These are phyloP conservation scores for Trichogramma dendrolimi DNA, from an alignment of 2,888 invertebrate species.

Conservation along the genomic window DNA sequence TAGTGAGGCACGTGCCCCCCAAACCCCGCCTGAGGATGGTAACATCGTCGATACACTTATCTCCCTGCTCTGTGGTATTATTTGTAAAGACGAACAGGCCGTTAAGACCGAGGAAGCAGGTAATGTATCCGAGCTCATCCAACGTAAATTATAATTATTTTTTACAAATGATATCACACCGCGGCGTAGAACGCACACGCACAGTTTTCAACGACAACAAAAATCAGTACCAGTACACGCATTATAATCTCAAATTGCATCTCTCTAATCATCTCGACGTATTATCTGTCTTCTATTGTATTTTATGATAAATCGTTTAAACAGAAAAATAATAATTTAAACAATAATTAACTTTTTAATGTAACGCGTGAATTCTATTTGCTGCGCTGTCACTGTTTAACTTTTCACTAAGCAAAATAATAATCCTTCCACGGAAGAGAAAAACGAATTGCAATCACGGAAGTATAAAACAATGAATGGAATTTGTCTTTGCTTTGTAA, in stretches of 20 bases:
- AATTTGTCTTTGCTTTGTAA: not conserved
- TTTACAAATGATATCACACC: constrained; percentile 27
- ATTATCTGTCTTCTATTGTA: too few relatives aligned
- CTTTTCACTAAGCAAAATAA: too few relatives aligned
- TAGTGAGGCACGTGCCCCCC: constrained; percentile 45
- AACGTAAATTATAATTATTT: not conserved
- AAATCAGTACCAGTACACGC: too few relatives aligned
- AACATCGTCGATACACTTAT: constrained; percentile 49
- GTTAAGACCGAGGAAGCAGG: constrained; percentile 44
- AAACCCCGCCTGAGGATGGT: constrained; percentile 44
- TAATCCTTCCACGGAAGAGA: not conserved
- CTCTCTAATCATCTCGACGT: too few relatives aligned
- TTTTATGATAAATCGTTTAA: too few relatives aligned
- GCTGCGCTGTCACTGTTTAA: too few relatives aligned
- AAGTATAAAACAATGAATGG: not conserved
- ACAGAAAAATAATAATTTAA: too few relatives aligned
- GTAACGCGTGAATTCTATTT: too few relatives aligned
- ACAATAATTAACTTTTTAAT: too few relatives aligned
- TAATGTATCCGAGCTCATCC: constrained; percentile 38
- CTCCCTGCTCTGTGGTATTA: constrained; percentile 51
- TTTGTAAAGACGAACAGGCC: constrained; percentile 48
- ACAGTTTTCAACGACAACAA: too few relatives aligned
- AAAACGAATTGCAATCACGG: not conserved
- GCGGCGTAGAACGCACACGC: not conserved
- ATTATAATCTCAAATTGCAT: too few relatives aligned